Base-by-base conservation (phyloP, 1,140 invertebrate species). In the Drosophila nasuta region DNA sequence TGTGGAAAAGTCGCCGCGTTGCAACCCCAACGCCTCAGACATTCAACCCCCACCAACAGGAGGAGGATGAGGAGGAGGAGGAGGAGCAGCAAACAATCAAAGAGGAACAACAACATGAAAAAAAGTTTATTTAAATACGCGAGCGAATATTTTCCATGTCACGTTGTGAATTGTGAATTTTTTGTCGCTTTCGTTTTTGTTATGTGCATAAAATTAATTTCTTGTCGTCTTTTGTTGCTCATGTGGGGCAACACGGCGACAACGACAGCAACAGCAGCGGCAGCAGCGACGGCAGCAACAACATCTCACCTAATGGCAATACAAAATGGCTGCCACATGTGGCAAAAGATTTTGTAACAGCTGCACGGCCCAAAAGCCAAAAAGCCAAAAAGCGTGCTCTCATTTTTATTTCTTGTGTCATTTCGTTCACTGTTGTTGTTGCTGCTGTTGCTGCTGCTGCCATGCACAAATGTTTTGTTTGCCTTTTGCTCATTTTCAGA, bases 181-280 rank as follows among this genome's bases (percentile, higher is more conserved):
- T 77, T 71, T 83, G 81, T 48, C 30, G 77, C 75, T 73, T 73
- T 75, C 82, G 83, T 67, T 82, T 57, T 72, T 79, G 75, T 54
- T 85, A 35, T 87, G 77, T 81, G 85, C 81, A 83, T 85, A 78
- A 85, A 88, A 88, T 88, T 89, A 89, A 85, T 88, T 89, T 85
- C 81, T 81, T 82, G 81, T 81, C 82, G 81, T 83, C 81, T 89
- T 88, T 89, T 81, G 77, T 89, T 89, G 85, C 75, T 65, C 66
- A 70, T 75, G 66, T 70, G 66, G 72, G 69, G 75, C 70, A 77
- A 73, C 74, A 77, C 58, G 71, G 72, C 52, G 72, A 70, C 72
- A 75, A 35, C 72, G 38, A 15, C 54, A 63, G 30, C 54, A 45
- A n/a, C 66, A 59, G 35, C 72, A 67, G 51, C 57, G 63, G 58